Evolutionary conservation across 2,113 vertebrate species (phyloP).

Genomic region (Triplophysa tibetana): DNA sequence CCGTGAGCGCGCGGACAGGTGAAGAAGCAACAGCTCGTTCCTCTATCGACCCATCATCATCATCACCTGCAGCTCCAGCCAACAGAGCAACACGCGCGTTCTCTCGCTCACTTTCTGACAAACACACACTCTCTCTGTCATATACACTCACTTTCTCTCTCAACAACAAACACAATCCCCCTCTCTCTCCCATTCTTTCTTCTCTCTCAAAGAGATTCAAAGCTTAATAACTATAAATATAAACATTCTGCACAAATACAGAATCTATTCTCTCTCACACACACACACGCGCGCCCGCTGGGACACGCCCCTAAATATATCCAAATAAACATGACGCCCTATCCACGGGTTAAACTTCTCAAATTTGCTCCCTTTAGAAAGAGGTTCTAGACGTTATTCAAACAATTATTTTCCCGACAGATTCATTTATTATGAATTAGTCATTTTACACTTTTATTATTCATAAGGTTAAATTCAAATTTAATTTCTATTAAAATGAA

Average conservation of each 20-base stretch:
- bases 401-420: background rate
- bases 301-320: background rate
- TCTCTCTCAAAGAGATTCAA: too few relatives aligned
- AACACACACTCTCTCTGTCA: background rate
- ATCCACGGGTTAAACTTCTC: background rate
- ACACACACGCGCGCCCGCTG: too few relatives aligned
- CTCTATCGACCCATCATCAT: slow-evolving; percentile 39
- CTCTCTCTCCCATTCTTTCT: too few relatives aligned
- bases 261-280: too few relatives aligned
- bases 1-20: slow-evolving; percentile 19
- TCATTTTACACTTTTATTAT: background rate
- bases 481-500: too few relatives aligned
- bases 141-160: too few relatives aligned
- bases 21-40: slow-evolving; percentile 44
- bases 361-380: too few relatives aligned
- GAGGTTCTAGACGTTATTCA: background rate
- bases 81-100: slow-evolving; percentile 6
- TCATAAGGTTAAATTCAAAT: background rate
- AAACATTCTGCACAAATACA: too few relatives aligned
- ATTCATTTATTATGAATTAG: background rate
- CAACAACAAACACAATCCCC: too few relatives aligned
- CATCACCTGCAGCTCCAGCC: slow-evolving; percentile 4
- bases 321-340: background rate
- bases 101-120: background rate
- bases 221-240: too few relatives aligned